Evolutionary conservation across 1,140 invertebrate species (phyloP).

Genomic region (Anthonomus grandis): DNA sequence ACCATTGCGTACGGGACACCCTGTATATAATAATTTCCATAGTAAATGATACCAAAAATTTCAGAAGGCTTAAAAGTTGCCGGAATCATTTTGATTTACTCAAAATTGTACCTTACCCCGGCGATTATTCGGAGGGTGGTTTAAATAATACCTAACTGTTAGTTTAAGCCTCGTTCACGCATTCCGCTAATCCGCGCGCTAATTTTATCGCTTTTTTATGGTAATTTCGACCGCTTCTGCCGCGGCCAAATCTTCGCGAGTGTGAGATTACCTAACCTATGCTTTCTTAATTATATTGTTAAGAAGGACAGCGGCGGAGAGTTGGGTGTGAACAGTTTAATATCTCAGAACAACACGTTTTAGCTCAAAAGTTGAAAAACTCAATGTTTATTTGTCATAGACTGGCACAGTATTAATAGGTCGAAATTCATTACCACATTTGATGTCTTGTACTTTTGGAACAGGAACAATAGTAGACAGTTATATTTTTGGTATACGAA

Average conservation of each 20-base stretch:
- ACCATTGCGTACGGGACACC: too few relatives aligned
- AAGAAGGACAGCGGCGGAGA: slow-evolving; percentile 2
- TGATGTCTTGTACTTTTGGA: too few relatives aligned
- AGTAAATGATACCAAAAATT: too few relatives aligned
- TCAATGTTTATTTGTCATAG: too few relatives aligned
- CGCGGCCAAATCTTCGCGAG: slow-evolving; percentile 31
- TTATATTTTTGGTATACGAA: too few relatives aligned
- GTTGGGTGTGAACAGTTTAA: not conserved
- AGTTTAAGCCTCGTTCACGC: slow-evolving; percentile 23
- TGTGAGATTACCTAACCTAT: slow-evolving; percentile 41
- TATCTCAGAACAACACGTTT: not conserved
- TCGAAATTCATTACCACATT: too few relatives aligned
- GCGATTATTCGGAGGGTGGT: not conserved
- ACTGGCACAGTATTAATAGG: too few relatives aligned
- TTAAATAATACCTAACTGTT: slow-evolving; percentile 21
- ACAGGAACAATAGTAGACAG: too few relatives aligned
- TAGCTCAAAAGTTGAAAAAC: too few relatives aligned
- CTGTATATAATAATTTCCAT: too few relatives aligned
- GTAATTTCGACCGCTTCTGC: slow-evolving; percentile 32
- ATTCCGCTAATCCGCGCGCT: slow-evolving; percentile 35
- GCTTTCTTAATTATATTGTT: slow-evolving; percentile 41
- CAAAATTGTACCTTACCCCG: slow-evolving; percentile 7
- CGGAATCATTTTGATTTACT: slow-evolving; percentile 1
- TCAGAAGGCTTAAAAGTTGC: slow-evolving; percentile 9
- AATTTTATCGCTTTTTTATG: slow-evolving; percentile 49